Conservation (phyloP, 2,113 vertebrate species). For the Odobenus rosmarus region DNA sequence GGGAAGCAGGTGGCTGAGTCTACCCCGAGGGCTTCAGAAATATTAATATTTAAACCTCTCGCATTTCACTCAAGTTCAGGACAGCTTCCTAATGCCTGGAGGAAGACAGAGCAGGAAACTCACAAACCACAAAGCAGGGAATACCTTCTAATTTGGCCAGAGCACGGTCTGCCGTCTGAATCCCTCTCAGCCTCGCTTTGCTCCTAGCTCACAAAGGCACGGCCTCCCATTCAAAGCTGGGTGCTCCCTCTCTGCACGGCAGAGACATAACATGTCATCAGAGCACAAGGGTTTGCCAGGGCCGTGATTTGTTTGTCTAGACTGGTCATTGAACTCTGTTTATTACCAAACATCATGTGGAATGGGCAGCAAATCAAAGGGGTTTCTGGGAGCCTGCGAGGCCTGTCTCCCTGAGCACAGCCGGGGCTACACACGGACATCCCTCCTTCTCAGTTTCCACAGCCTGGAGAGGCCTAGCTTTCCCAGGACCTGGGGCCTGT, state of each 20-base stretch:
- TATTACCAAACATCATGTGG: slow-evolving; percentile 72
- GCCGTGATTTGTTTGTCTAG: slow-evolving; percentile 75
- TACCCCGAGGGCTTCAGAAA: slow-evolving; percentile 65
- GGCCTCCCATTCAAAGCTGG: slow-evolving; percentile 16
- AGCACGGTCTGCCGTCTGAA: slow-evolving; percentile 38
- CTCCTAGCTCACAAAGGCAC: slow-evolving; percentile 58
- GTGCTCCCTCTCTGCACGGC: neutral
- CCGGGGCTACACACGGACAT: accelerated
- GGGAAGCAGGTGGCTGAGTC: slow-evolving; percentile 71
- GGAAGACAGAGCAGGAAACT: slow-evolving; percentile 63
- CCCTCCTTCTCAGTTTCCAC: neutral
- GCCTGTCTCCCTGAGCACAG: neutral
- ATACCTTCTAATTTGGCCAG: slow-evolving; percentile 69
- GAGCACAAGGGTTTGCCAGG: slow-evolving; percentile 58
- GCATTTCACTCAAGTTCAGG: slow-evolving; percentile 58
- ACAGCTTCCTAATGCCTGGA: slow-evolving; percentile 62
- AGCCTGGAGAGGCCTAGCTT: neutral
- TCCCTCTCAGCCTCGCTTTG: slow-evolving; percentile 54
- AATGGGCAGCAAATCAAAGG: slow-evolving; percentile 36
- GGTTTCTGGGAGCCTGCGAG: neutral
- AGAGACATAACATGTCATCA: slow-evolving; percentile 77
- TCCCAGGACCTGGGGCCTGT: slow-evolving; percentile 63
- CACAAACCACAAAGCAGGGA: slow-evolving; percentile 66
- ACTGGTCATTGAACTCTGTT: slow-evolving; percentile 55
- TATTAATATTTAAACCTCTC: slow-evolving; percentile 80